Evolutionary conservation across 2,113 vertebrate species (phyloP), one percentile per base, ranked within the genome.

Genomic region (Seriola aureovittata): DNA sequence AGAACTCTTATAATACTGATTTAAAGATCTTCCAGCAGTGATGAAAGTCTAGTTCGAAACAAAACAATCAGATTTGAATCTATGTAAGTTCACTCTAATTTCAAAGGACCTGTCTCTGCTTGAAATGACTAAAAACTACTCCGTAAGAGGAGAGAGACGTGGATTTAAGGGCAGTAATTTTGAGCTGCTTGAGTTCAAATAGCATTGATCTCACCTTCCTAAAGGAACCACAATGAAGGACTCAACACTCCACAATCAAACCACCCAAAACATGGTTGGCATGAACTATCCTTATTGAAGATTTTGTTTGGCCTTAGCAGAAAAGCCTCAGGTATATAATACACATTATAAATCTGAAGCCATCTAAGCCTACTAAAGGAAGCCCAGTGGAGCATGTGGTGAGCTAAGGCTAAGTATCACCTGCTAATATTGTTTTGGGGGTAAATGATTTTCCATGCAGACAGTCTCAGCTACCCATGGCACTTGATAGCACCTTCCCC

Each of bases 391-490:
- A 48, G 44, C 8, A 32, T 52, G 36, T 21, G 16, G 8, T 36
- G n/a, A 67, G 46, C 10, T 44, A 1, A 36, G 11, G 62, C 46
- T 50, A 69, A 71, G 54, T 13, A 46, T 44, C 32, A 75, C 14
- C 72, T 58, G 60, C 50, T 71, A 73, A 81, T 63, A 63, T 72
- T 79, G 67, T 78, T 86, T 72, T 29, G n/a, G 0, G 29, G 29
- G 3, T 65, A 44, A 75, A 78, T 46, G 21, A 59, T 54, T 87
- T 78, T 74, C 44, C 58, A 59, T 46, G 40, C 4, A 8, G 32
- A 46, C 46, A 8, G 46, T 78, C 59, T 81, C 29, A 3, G 50
- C 29, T 54, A 62, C 64, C 40, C 14, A n/a, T 57, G 58, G 70
- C 66, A 70, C 82, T 70, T 63, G 36, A n/a, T n/a, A 38, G 40